Conservation (phyloP, 2,797 vertebrate species). For the Muscicapa comitata region DNA sequence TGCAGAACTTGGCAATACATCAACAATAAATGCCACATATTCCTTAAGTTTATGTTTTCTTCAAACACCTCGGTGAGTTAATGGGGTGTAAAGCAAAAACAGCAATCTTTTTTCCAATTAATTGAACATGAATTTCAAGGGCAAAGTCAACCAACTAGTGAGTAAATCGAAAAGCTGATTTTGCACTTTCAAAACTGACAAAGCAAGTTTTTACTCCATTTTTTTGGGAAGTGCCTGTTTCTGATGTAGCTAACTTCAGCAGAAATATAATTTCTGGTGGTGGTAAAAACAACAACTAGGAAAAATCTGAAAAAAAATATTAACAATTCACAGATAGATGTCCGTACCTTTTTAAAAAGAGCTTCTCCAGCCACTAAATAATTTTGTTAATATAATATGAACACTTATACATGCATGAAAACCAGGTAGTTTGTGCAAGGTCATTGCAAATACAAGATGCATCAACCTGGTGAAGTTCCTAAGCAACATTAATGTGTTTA, state of each 20-base stretch:
- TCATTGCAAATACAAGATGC: conserved; percentile 63
- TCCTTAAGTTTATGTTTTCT: background rate
- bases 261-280: background rate
- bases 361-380: background rate
- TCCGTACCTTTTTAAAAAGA: background rate
- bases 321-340: background rate
- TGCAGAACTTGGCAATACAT: background rate
- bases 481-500: conserved; percentile 72
- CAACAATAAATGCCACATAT: background rate
- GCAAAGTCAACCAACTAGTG: background rate
- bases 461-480: conserved; percentile 67
- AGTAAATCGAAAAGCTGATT: background rate
- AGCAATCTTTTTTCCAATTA: background rate
- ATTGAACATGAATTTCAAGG: background rate
- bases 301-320: background rate
- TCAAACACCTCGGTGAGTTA: background rate
- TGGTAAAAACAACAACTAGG: background rate
- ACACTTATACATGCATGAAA: background rate
- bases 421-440: conserved; percentile 60
- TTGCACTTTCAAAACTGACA: background rate
- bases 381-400: background rate
- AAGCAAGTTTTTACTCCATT: background rate
- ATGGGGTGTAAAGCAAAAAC: background rate
- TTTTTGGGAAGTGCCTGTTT: background rate
- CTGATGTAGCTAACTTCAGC: background rate